These are phyloP conservation scores for Papio anubis DNA, from an alignment of 2,113 vertebrate genomes.

Conservation along the genomic window DNA sequence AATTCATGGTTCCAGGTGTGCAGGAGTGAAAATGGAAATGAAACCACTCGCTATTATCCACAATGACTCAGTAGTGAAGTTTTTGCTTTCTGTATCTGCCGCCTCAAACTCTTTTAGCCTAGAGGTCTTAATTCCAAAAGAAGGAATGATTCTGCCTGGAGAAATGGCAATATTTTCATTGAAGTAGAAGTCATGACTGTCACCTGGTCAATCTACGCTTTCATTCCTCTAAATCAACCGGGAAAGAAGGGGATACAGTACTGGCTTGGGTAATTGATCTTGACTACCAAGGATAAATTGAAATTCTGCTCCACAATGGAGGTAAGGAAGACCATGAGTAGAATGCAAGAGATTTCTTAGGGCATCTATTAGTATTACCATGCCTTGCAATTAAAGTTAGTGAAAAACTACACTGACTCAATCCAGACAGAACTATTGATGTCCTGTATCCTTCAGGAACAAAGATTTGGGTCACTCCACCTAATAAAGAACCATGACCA, in stretches of 20 bases:
- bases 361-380: background rate
- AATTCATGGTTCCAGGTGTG: background rate
- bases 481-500: background rate
- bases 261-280: background rate
- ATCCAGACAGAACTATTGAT: background rate
- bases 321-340: background rate
- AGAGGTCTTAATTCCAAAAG: background rate
- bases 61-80: background rate
- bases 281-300: background rate
- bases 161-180: background rate
- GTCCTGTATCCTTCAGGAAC: too few species aligned
- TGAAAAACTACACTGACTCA: background rate
- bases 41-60: too few species aligned
- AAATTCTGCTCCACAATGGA: background rate
- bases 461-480: background rate
- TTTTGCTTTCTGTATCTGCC: background rate
- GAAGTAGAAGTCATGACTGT: background rate
- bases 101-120: background rate
- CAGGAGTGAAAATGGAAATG: background rate
- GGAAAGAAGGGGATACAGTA: background rate
- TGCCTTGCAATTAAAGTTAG: background rate
- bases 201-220: rapidly evolving
- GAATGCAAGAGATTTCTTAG: background rate
- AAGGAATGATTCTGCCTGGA: background rate
- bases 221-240: background rate